Percentiles rank a stretch among this genome's conserved stretches.
These are phyloP conservation scores for Chionis minor DNA, from an alignment of 2,113 vertebrate species.

Conservation along the genomic window DNA sequence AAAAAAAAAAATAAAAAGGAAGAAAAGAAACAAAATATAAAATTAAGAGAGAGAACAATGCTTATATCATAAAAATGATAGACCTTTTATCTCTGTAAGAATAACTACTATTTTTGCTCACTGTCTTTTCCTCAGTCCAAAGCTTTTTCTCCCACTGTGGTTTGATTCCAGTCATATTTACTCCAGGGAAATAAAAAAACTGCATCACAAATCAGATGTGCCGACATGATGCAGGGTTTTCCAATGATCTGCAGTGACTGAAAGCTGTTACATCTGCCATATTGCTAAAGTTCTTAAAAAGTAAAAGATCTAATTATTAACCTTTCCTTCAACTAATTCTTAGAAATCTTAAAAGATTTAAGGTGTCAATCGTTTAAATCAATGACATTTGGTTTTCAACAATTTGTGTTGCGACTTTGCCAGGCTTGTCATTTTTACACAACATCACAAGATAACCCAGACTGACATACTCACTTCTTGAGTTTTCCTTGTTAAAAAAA, in stretches of 20 bases:
- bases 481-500: not conserved
- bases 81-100: not conserved
- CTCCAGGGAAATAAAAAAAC: not conserved
- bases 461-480: not conserved
- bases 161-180: not conserved
- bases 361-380: not conserved
- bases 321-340: not conserved
- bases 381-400: not conserved
- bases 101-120: not conserved
- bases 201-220: not conserved
- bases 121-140: not conserved
- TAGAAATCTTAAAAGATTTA: not conserved
- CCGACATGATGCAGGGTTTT: not conserved
- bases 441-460: not conserved
- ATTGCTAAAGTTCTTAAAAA: not conserved
- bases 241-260: not conserved
- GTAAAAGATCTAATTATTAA: not conserved
- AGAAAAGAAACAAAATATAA: not conserved
- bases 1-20: accelerated
- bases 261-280: not conserved
- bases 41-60: not conserved
- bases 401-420: not conserved
- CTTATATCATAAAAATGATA: not conserved
- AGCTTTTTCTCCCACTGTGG: not conserved
- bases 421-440: not conserved